Evolutionary conservation across 2,797 vertebrate species (phyloP), one percentile per base, ranked within the genome.

Genomic region (Ispidina picta): DNA sequence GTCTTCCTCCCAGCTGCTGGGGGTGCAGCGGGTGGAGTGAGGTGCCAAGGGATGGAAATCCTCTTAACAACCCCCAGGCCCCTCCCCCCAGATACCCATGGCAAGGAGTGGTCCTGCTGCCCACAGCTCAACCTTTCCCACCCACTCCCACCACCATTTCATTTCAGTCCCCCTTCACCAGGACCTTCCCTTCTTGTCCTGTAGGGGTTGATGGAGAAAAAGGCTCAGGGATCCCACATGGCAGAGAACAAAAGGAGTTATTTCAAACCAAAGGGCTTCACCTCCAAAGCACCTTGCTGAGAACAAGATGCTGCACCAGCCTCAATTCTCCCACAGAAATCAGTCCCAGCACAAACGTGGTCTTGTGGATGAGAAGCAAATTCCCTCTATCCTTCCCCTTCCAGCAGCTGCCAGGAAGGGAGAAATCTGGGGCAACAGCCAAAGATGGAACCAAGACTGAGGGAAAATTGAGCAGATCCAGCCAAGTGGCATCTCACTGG

Each of bases 401-500:
- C 56, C 3, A 1, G 21, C 46, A 75, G 62, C 64, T 49, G 14
- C 72, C 56, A 65, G 83, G 80, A 35, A 0, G 9, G 65, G 66
- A 81, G 35, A 74, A 49, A 66, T 41, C 0, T 2, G 28, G 77
- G 54, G 60, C 14, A 73, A 25, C 28, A 3, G 3, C 11, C 2
- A 2, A 58, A 58, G 44, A 80, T n/a, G 17, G 1, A 1, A 0
- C 37, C 12, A n/a, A 58, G 71, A 19, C 13, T 1, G 3, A 70
- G 37, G 14, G 18, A 33, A 74, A 74, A 49, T 0, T 0, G 2
- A 28, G 21, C 0, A 3, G 23, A 51, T 74, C 62, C 55, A 10
- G 39, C 17, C 3, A 0, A 83, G 29, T 0, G 0, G 7, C 26
- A 2, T 21, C 3, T 1, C 26, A 6, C 2, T 0, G 0, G 20